Percentiles rank a stretch among this genome's conserved stretches.
These are phyloP conservation scores for Phodopus roborovskii DNA, from an alignment of 2,113 vertebrate species.

Conservation along the genomic window DNA sequence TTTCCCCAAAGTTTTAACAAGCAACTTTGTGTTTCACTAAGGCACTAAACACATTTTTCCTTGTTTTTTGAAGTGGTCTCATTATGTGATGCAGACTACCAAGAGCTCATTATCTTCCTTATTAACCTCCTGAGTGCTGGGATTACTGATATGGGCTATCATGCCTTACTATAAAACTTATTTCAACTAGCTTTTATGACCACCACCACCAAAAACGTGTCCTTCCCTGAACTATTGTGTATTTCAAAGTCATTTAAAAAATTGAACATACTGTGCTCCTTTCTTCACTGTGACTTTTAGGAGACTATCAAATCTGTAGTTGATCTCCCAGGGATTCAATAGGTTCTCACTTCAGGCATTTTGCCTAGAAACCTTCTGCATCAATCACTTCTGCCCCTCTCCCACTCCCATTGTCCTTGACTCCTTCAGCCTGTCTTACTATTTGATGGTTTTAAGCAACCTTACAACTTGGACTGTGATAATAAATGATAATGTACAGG, in stretches of 20 bases:
- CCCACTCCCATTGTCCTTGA: not conserved
- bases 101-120: not conserved
- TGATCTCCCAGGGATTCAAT: not conserved
- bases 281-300: constrained; percentile 14
- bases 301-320: constrained; percentile 26
- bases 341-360: not conserved
- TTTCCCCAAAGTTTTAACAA: not conserved
- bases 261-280: not conserved
- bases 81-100: not conserved
- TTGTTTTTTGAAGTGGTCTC: not conserved
- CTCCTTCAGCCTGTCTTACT: not conserved
- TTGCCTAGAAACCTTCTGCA: not conserved
- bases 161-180: not conserved
- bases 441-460: not conserved
- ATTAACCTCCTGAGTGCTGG: not conserved
- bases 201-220: not conserved
- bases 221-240: not conserved
- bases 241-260: not conserved
- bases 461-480: not conserved
- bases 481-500: not conserved
- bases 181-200: constrained; percentile 44
- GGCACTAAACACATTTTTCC: not conserved
- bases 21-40: not conserved
- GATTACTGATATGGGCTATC: not conserved
- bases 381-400: constrained; percentile 23